These are phyloP conservation scores for Murina feae DNA, from an alignment of 2,113 vertebrate genomes.

Conservation along the genomic window DNA sequence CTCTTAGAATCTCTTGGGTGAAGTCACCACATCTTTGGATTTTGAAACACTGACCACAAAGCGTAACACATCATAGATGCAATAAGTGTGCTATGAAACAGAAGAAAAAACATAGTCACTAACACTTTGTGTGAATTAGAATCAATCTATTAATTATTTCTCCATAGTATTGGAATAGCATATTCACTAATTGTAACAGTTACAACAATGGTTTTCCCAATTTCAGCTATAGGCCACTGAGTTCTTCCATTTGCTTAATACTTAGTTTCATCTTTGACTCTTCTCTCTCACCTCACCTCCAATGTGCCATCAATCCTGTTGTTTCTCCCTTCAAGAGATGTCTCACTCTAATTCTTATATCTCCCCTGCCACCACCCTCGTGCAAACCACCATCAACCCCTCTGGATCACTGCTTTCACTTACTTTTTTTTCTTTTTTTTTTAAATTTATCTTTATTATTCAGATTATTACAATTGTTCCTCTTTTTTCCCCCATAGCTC, in stretches of 20 bases:
- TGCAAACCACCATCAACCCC: background rate
- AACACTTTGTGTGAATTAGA: background rate
- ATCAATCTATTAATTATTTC: background rate
- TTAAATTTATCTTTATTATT: too few species aligned
- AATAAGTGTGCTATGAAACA: background rate
- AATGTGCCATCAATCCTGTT: background rate
- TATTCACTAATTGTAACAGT: background rate
- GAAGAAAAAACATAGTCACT: background rate
- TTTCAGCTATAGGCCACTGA: background rate
- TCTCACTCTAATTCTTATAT: background rate
- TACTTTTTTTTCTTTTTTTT: too few species aligned
- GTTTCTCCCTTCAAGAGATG: background rate
- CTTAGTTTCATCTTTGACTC: background rate
- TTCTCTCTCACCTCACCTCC: background rate
- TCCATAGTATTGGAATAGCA: background rate
- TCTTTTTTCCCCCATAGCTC: too few species aligned
- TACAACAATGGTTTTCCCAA: background rate
- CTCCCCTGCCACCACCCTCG: background rate
- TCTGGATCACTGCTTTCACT: background rate
- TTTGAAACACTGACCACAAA: background rate
- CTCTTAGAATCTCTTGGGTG: slow-evolving; percentile 28
- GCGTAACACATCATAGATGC: background rate
- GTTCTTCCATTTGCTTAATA: background rate
- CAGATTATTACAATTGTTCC: too few species aligned
- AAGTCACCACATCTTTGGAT: slow-evolving; percentile 19